Base-by-base conservation (phyloP, 1,140 invertebrate genomes). In the Fopius arisanus region DNA sequence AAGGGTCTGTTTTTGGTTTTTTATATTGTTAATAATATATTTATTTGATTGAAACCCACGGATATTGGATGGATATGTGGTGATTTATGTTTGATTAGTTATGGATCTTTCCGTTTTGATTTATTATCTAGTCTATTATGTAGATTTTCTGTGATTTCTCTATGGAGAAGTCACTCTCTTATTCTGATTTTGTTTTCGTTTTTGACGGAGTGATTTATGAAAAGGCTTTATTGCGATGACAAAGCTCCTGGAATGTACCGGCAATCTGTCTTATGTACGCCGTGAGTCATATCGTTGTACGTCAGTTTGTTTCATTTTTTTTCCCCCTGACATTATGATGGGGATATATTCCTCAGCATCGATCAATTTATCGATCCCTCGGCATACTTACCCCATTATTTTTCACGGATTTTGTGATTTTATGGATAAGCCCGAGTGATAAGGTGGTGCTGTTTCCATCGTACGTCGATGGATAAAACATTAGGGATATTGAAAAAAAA, bases 171-270 rank as follows among this genome's bases (percentile, higher is more conserved):
- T 12, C 19, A 51, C 14, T 51, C 43, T 51, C n/a, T 7, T 14
- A 3, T 51, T 51, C 14, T 5, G 7, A 51, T 2, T 51, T 5
- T 14, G n/a, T 51, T 51, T 51, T 21, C 19, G 43, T 21, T 51
- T 48, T 48, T 19, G 43, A 6, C 54, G 12, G 21, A 59, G 54
- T 59, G 54, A 59, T 59, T 59, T 59, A 59, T 59, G 54, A 59
- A 51, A 51, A 23, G 54, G 54, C 54, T 59, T 59, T 59, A 59
- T 59, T 59, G 54, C 54, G 54, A 59, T 59, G 54, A 59, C 54
- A 59, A 59, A 59, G 54, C 54, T 59, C 19, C 54, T 59, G 54
- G 19, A 59, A 59, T 59, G 54, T 26, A 59, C 54, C 33, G 54
- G 23, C 54, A 59, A 59, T 59, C 54, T 59, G 54, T 59, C 54